A percentile compares a stretch with the other conserved stretches of the same genome.
These are phyloP conservation scores for Coendou prehensilis DNA, from an alignment of 2,797 vertebrate genomes.

Conservation along the genomic window DNA sequence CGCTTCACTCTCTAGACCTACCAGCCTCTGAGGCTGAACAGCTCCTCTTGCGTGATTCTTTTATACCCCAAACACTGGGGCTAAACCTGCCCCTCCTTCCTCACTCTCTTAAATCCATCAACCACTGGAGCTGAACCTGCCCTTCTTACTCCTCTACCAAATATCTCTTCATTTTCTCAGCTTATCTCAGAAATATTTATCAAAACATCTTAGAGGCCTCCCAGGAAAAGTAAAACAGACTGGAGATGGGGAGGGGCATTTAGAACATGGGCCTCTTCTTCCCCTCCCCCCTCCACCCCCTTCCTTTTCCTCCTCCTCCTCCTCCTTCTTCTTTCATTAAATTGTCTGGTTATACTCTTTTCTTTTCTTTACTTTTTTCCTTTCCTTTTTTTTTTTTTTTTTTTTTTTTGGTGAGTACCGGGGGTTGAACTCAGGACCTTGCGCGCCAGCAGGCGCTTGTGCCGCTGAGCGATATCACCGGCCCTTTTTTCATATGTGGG, in stretches of 20 bases:
- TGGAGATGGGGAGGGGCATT: not conserved
- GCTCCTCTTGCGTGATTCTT: not conserved
- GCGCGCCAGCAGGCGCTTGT: too few species aligned
- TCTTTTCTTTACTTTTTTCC: not conserved
- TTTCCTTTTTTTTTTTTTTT: too few species aligned
- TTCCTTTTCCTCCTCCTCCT: too few species aligned
- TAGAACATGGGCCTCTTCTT: not conserved
- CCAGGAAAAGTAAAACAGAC: not conserved
- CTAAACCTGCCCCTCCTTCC: too few species aligned
- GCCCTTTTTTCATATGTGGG: too few species aligned
- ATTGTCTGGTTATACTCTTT: not conserved
- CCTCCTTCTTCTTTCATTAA: not conserved
- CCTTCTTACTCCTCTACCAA: not conserved
- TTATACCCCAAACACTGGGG: not conserved
- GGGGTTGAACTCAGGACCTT: too few species aligned
- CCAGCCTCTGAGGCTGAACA: not conserved
- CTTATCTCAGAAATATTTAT: not conserved
- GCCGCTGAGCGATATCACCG: too few species aligned
- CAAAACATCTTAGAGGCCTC: not conserved
- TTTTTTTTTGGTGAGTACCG: too few species aligned
- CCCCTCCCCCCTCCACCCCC: too few species aligned
- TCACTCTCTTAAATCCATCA: not conserved
- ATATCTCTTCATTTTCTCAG: not conserved
- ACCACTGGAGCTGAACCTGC: not conserved
- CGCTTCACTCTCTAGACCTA: not conserved